Evolutionary conservation across 2,888 invertebrate species (phyloP), one percentile per base, ranked within the genome.

Genomic region (Brachyptera risi): DNA sequence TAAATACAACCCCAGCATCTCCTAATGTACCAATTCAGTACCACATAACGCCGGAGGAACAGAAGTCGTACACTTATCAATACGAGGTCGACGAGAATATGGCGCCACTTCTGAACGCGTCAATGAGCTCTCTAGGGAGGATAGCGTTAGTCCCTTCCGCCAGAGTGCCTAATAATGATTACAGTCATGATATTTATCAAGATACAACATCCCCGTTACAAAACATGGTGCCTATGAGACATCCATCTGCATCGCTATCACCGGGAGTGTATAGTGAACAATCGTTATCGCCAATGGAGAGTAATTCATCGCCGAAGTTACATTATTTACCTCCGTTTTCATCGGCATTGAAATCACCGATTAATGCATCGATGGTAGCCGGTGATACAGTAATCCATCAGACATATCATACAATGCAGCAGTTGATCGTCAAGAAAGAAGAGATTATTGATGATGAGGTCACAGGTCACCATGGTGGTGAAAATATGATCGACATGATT

Each of bases 401-500:
- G 37, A 51, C 57, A 60, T 69, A 69, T 58, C 68, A 70, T 56
- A 68, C n/a, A 1, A 23, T 51, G 50, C 50, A 51, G 15, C 50
- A 51, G 17, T 27, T 51, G 50, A 7, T 31, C 15, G 47, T 27
- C 13, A 49, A 50, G 9, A 59, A 59, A 38, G 56, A 47, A 24
- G 56, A 60, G 24, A 27, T 27, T 24, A 24, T 31, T 17, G 17
- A 72, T 63, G 73, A 74, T 66, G 74, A 73, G 68, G 69, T 72
- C 58, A 68, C 69, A 42, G 73, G 71, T 50, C 64, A 69, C 38
- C 68, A 71, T 17, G 74, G 77, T 35, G 79, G 79, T 62, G 78
- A 76, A 67, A 76, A 76, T 66, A 77, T 80, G 73, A 78, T 79
- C 66, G 79, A 80, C 67, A 77, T 79, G 21, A 78, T 80, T 66